Percentiles rank a stretch among this genome's conserved stretches.
Conservation (phyloP, 2,888 invertebrate species). For the Acanthoscelides obtectus region DNA sequence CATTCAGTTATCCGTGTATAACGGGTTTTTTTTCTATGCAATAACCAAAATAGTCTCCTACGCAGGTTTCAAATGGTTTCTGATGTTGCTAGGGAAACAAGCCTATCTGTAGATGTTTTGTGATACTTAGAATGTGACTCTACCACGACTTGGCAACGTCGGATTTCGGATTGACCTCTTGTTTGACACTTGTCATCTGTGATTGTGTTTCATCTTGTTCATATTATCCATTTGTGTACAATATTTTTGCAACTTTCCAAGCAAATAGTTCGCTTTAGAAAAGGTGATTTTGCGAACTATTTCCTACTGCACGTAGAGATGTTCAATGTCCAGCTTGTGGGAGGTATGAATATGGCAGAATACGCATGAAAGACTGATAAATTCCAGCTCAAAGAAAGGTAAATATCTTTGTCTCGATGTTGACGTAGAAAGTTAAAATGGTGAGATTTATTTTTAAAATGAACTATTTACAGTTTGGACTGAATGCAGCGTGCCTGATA, state of each 20-base stretch:
- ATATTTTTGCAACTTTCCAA: neutral
- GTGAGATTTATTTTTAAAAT: slow-evolving; percentile 13
- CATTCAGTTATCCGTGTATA: too few species aligned
- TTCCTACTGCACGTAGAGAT: neutral
- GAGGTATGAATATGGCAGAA: neutral
- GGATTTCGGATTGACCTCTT: neutral
- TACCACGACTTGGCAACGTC: neutral
- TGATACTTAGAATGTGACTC: neutral
- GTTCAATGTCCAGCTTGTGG: neutral
- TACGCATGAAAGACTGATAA: neutral
- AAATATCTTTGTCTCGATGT: slow-evolving; percentile 5
- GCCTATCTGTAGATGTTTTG: neutral
- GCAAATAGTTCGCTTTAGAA: neutral
- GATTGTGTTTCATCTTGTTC: neutral
- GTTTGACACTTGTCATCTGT: neutral
- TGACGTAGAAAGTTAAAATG: slow-evolving; percentile 18
- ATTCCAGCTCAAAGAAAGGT: neutral
- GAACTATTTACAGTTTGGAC: neutral
- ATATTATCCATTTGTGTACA: neutral
- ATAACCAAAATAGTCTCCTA: too few species aligned
- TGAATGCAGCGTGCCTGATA: neutral
- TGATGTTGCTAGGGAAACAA: neutral
- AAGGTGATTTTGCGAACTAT: neutral
- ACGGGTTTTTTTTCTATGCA: too few species aligned
- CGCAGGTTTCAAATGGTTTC: too few species aligned